Base-by-base conservation (phyloP, 2,797 vertebrate genomes). In the Lithobates pipiens region DNA sequence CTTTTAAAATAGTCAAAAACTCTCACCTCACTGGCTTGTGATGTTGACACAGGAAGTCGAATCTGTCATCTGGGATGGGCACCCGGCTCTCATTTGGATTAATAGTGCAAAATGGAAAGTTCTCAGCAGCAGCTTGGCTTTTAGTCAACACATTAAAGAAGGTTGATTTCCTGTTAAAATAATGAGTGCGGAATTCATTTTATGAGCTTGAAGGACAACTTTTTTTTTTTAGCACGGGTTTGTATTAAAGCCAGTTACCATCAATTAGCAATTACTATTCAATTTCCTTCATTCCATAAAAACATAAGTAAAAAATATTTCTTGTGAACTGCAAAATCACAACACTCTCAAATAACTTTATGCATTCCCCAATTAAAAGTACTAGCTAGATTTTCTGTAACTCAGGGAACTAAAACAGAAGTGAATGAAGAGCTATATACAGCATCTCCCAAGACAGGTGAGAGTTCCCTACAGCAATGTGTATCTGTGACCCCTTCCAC, bases 1-100 rank as follows among this genome's bases (percentile, higher is more conserved):
- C 89, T 85, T 42, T 54, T 3, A 32, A 67, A 50, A 7, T 0
- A 46, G 9, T 23, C n/a, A 15, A 34, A 36, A 11, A 71, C 78
- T 81, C 57, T 89, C 97, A 98, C 98, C 97, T 99, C 89, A 94
- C 95, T 90, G 97, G 97, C 91, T 97, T 96, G 93, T 97, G 97
- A 91, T 96, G 96, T 89, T 96, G 95, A 92, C 96, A 97, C 42
- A 99, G 95, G 93, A 97, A 98, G 91, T 97, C 96, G 94, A 95
- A 98, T 93, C 96, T 95, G 91, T 96, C 95, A 93, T 97, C 97
- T 89, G 96, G 97, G 92, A 99, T 96, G 91, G 97, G 96, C 84
- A 98, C 97, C 93, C 97, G 94, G 93, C 97, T 98, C 95, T 99
- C 97, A 90, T 99, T 98, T 90, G 97, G 97, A 93, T 99, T 97